A percentile compares a stretch with the other conserved stretches of the same genome.
Conservation (phyloP, 2,888 invertebrate species). For the Augiades crinisus region DNA sequence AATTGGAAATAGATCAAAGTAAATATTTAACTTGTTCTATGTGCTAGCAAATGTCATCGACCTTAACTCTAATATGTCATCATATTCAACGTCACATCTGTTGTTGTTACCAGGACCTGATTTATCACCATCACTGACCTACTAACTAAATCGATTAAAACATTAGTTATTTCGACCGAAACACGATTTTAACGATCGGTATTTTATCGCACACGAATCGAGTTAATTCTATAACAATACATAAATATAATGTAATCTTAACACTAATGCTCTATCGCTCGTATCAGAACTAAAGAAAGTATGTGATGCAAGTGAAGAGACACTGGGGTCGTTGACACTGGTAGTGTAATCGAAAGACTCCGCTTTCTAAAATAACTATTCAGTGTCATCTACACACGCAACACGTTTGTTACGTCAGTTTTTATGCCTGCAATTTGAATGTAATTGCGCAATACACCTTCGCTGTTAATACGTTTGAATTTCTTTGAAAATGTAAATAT, state of each 20-base stretch:
- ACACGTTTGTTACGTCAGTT: constrained; percentile 60
- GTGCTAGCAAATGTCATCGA: no score
- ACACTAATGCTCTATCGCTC: background rate
- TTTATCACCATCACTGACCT: constrained; percentile 59
- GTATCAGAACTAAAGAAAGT: constrained; percentile 13
- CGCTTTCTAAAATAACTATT: constrained; percentile 78
- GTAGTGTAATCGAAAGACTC: constrained; percentile 54
- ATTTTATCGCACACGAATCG: constrained; percentile 11
- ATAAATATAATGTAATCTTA: background rate
- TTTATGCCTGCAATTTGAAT: constrained; percentile 31
- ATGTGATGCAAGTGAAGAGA: constrained; percentile 11
- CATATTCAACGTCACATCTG: constrained; percentile 42
- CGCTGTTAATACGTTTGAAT: background rate
- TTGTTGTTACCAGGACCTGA: constrained; percentile 38
- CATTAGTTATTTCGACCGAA: constrained; percentile 42
- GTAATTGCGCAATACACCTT: constrained; percentile 17
- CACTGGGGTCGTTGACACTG: constrained; percentile 59
- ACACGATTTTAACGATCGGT: constrained; percentile 2
- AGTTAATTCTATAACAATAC: background rate
- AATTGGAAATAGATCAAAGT: no score
- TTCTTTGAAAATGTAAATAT: background rate
- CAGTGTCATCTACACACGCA: constrained; percentile 71
- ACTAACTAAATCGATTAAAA: constrained; percentile 58
- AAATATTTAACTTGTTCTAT: no score
- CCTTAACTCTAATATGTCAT: no score